phyloP scores from a whole-genome alignment of 2,888 invertebrate genomes.

The Melanophora roralis region DNA sequence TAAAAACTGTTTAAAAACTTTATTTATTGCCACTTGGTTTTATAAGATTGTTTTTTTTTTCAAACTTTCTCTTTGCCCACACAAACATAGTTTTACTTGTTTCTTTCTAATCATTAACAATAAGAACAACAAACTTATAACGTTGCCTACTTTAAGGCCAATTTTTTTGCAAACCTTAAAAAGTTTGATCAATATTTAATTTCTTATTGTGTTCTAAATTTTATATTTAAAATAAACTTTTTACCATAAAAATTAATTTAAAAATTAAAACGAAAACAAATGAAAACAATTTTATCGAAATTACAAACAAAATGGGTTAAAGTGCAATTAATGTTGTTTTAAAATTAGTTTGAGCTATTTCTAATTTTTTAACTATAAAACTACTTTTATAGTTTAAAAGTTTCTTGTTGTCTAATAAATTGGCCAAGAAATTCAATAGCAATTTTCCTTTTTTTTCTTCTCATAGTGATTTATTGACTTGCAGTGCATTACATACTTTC shows the following conservation, averaged over 20 bases:
- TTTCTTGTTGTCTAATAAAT: conserved; percentile 10
- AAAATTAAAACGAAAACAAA: neutral
- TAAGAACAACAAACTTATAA: neutral
- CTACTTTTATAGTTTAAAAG: neutral
- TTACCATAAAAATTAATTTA: conserved; percentile 6
- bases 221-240: neutral
- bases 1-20: neutral
- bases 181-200: conserved; percentile 59
- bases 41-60: neutral
- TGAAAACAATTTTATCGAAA: neutral
- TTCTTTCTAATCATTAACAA: neutral
- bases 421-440: neutral
- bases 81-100: neutral
- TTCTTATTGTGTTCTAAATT: neutral
- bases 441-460: neutral
- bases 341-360: conserved; percentile 19
- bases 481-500: neutral
- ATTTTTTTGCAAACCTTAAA: conserved; percentile 10
- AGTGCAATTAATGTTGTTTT: conserved; percentile 18
- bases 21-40: neutral
- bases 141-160: conserved; percentile 32
- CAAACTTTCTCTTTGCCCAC: neutral
- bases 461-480: conserved; percentile 50
- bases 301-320: neutral
- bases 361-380: neutral